Evolutionary conservation across 2,113 vertebrate species (phyloP), one percentile per base, ranked within the genome.

Genomic region (Globicephala melas): DNA sequence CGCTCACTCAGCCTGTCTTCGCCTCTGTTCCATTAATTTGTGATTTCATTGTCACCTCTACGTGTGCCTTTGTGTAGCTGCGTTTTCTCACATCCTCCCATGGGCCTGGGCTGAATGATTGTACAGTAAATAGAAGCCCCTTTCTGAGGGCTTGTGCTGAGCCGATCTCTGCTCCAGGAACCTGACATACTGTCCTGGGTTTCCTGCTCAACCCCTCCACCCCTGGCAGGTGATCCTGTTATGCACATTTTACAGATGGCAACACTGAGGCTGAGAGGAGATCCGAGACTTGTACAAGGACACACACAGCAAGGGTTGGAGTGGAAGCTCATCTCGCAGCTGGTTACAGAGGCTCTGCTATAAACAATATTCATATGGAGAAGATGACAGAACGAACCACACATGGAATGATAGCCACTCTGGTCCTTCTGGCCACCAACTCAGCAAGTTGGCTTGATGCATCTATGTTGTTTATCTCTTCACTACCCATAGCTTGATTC

Each of bases 161-260:
- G 33, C 44, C 3, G 0, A 3, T 5, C 18, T 6, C 38, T 44
- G 47, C 3, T 23, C 18, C 80, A 62, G 47, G 62, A 77, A 20
- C 31, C 5, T 6, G 23, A 23, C 2, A 1, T 0, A 1, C 6
- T 23, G 8, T 4, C 1, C 1, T 3, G 1, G 10, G 26, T 44
- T 47, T 4, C 7, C 1, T 9, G 63, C 41, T 28, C 50, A 25
- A 14, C 18, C 9, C 47, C 11, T 3, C 31, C 3, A 4, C 0
- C 31, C 6, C 0, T 0, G 71, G 25, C 4, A 28, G 41, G 8
- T 1, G n/a, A 21, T 3, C 14, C 1, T 9, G 11, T 4, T 11
- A 5, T 18, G 23, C 1, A 31, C 3, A 5, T 3, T 31, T 33
- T 5, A 18, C 9, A 62, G 90, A 41, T 1, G n/a, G 10, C 3